Conservation (phyloP, 2,888 invertebrate species). For the Arctia plantaginis region DNA sequence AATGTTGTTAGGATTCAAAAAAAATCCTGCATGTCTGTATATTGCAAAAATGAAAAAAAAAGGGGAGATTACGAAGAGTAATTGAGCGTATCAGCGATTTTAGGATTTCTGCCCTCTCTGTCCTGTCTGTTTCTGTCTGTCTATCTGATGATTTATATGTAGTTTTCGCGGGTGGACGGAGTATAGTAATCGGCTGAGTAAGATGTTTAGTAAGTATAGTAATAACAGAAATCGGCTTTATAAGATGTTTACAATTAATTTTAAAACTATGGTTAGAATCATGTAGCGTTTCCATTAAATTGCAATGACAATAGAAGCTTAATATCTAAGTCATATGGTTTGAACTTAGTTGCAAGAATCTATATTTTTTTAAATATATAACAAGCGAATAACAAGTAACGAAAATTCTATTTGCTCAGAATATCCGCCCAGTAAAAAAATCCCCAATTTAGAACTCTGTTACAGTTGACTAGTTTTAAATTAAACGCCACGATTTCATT, state of each 20-base stretch:
- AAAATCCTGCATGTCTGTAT: neutral
- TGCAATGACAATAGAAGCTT: neutral
- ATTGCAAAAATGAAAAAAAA: too few species aligned
- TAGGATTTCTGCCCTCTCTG: too few species aligned
- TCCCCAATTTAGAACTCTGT: constrained; percentile 7
- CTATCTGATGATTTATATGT: neutral
- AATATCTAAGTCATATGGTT: neutral
- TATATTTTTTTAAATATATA: neutral
- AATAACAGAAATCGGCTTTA: too few species aligned
- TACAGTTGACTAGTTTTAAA: constrained; percentile 10
- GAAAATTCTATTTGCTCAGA: neutral
- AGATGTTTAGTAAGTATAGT: too few species aligned
- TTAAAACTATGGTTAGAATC: too few species aligned
- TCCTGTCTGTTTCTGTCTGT: too few species aligned
- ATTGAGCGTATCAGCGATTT: too few species aligned
- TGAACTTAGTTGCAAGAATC: neutral
- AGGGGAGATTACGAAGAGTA: too few species aligned
- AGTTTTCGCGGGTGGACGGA: neutral
- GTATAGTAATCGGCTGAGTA: neutral
- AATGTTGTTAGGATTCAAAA: neutral
- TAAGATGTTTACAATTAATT: too few species aligned
- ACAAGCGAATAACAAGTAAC: neutral
- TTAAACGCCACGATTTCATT: neutral
- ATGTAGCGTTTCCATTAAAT: neutral
- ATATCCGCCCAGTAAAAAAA: neutral